phyloP scores from a whole-genome alignment of 2,113 vertebrate genomes.

The Microtus ochrogaster region DNA sequence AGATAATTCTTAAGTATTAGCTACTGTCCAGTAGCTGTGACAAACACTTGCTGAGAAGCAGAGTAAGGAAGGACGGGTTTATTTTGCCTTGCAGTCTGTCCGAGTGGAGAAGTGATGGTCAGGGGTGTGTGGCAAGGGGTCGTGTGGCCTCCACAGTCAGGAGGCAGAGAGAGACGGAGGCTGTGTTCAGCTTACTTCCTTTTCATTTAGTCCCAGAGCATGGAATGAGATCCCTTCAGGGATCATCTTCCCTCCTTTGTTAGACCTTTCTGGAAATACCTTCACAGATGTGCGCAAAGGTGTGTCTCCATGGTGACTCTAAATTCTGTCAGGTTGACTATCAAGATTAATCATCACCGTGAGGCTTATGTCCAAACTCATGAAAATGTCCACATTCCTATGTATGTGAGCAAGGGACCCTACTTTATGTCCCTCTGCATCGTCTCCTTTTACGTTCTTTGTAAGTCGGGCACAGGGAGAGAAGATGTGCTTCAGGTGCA shows the following conservation, averaged over 20 bases:
- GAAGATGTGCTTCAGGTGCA: neutral
- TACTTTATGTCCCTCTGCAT: neutral
- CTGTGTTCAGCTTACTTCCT: neutral
- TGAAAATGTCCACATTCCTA: neutral
- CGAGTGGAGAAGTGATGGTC: neutral
- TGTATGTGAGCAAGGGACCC: conserved; percentile 18
- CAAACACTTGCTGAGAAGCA: neutral
- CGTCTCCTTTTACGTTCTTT: neutral
- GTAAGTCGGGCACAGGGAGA: neutral
- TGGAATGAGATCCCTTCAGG: neutral
- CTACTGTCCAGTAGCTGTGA: neutral
- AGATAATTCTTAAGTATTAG: neutral
- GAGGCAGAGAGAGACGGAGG: neutral
- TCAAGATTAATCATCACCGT: neutral
- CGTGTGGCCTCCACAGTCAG: neutral
- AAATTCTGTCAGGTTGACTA: neutral
- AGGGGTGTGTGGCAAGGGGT: neutral
- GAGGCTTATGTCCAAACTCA: neutral
- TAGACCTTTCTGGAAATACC: neutral
- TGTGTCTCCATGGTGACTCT: neutral
- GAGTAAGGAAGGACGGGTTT: neutral
- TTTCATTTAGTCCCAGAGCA: neutral
- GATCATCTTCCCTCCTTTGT: neutral
- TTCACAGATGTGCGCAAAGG: neutral
- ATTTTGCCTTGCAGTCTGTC: neutral